These are phyloP conservation scores for Montifringilla adamsi DNA, from an alignment of 2,113 vertebrate species.

Conservation along the genomic window DNA sequence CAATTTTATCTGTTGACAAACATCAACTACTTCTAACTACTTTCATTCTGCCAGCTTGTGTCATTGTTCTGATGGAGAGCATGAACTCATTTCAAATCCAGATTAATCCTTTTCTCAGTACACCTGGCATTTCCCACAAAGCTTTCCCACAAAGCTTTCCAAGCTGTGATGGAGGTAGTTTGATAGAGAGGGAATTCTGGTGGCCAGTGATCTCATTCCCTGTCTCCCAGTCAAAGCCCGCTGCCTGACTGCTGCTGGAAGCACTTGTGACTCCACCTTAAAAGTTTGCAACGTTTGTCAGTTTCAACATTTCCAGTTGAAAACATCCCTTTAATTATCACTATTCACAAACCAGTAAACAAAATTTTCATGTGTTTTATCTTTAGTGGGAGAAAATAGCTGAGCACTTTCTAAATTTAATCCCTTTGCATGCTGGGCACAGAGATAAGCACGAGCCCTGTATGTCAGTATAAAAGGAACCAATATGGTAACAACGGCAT, in stretches of 20 bases:
- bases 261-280: neutral
- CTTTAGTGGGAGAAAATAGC: neutral
- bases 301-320: neutral
- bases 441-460: slow-evolving; percentile 7
- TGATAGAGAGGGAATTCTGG: neutral
- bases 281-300: neutral
- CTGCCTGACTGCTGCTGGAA: neutral
- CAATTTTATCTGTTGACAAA: slow-evolving; percentile 21
- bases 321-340: neutral
- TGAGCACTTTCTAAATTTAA: slow-evolving; percentile 15
- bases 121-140: neutral
- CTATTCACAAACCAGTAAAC: slow-evolving; percentile 12
- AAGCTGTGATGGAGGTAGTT: neutral
- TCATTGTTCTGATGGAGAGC: neutral
- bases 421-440: neutral
- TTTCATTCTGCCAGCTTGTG: neutral
- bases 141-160: neutral
- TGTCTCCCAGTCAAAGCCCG: neutral
- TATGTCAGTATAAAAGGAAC: neutral
- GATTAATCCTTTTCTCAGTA: neutral
- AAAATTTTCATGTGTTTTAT: slow-evolving; percentile 13
- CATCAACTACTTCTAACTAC: neutral
- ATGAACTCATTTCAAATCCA: neutral
- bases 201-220: neutral
- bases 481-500: neutral